Base-by-base conservation (phyloP, 2,888 invertebrate species). In the Andrena minutula region DNA sequence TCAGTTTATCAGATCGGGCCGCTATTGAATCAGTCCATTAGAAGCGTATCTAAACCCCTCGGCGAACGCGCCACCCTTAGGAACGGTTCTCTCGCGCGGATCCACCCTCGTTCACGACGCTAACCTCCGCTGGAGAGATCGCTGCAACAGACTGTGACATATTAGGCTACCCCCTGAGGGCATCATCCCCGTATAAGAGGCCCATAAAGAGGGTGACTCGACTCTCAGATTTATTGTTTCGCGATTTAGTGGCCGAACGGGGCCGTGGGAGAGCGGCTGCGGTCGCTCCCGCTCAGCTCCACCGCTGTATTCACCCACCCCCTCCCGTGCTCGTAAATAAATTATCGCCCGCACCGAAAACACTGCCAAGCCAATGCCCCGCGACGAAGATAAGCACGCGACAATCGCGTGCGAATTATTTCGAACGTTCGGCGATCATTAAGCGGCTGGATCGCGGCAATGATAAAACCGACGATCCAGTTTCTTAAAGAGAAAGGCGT, bases 61-160 rank as follows among this genome's bases (percentile, higher is more conserved):
- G 75, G 32, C 66, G 83, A 80, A 83, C 79, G 80, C 75, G 82
- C 41, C 41, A 87, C 85, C 88, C 85, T 79, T 64, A 70, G 83
- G 72, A 75, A 53, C 10, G 66, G 73, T 65, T 79, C 79, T 56
- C 72, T 65, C 63, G 74, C 68, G 60, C 72, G 70, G 72, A 75
- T 82, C 75, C 85, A 82, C 89, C 89, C 88, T 87, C 87, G 82
- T 82, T 79, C 51, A 47, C 85, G 77, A 75, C 77, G 75, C 76
- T 69, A 73, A 82, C 65, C 69, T 83, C 82, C 86, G 81, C 76
- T 89, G 82, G 88, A 91, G 89, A 92, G 88, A 91, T 90, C 89
- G 88, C 93, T 93, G 93, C 93, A 93, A 92, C 93, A 91, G 93
- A 94, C 94, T 94, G 93, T 93, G 94, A 93, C 94, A 91, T 93